Evolutionary conservation across 2,888 invertebrate species (phyloP), one percentile per base, ranked within the genome.

Genomic region (Plebejus anna): DNA sequence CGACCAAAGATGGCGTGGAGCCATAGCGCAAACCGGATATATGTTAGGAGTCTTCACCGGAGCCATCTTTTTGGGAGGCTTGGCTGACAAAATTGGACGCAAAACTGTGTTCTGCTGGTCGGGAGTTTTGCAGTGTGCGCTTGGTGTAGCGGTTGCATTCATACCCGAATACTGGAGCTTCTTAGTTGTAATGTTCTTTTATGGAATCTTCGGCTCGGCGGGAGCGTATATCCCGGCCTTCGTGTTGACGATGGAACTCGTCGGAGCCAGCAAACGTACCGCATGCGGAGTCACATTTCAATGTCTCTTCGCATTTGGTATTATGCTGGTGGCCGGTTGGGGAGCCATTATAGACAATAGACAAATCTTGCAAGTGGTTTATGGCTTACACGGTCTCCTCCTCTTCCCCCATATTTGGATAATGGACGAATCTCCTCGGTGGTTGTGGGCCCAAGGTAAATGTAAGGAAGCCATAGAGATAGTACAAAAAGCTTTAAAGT

Each of bases 21-120:
- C 97, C 1, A 86, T 97, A 32, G 96, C 97, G 0, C 97, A 98
- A 85, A 96, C 96, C 4, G 85, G 94, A 71, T 97, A 96, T 85
- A 98, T 98, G 98, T 94, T 97, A 82, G 98, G 98, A 22, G 97
- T 97, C 5, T 97, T 98, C 83, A 95, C 96, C 0, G 98, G 98
- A 2, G 97, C 98, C 0, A 96, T 98, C 0, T 95, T 96, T 0
- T 89, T 98, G 55, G 98, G 98, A 7, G 96, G 96, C 75, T 90
- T 97, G 89, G 97, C 98, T 0, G 98, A 98, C 83, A 97, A 96
- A 89, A 95, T 96, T 79, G 98, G 98, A 5, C 94, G 98, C 55
- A 98, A 97, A 87, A 95, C 95, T 0, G 96, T 98, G 80, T 97
- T 97, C 85, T 97, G 96, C 85, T 95, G 96, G 94, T 97, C 97